These are phyloP conservation scores for Trachops cirrhosus DNA, from an alignment of 2,797 vertebrate genomes.

Conservation along the genomic window DNA sequence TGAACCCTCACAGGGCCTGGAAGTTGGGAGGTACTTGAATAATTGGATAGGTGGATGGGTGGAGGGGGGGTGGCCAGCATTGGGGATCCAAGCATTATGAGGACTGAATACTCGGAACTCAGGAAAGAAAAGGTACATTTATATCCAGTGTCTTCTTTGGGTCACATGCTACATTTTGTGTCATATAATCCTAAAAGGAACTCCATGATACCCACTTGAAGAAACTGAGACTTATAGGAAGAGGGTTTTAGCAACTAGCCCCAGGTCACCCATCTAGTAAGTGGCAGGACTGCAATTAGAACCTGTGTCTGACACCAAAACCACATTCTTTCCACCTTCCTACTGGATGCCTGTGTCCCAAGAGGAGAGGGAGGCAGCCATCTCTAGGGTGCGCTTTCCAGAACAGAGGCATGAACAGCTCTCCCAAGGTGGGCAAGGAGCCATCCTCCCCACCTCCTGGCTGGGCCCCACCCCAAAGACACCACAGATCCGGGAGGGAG, in stretches of 20 bases:
- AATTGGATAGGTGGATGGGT: neutral
- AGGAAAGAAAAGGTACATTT: neutral
- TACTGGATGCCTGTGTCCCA: neutral
- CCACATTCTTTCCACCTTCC: neutral
- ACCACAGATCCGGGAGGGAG: slow-evolving; percentile 42
- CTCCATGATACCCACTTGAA: neutral
- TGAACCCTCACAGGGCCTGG: neutral
- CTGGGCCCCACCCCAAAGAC: neutral
- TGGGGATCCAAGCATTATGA: neutral
- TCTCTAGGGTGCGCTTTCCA: slow-evolving; percentile 15
- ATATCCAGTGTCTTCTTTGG: neutral
- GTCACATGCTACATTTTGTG: neutral
- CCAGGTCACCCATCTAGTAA: neutral
- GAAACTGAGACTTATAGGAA: neutral
- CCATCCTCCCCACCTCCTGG: neutral
- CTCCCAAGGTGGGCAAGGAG: neutral
- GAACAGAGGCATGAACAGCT: slow-evolving; percentile 9
- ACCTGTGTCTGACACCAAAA: neutral
- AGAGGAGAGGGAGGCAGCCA: neutral
- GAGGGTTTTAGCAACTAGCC: neutral
- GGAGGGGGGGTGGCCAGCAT: neutral
- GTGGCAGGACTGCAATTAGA: neutral
- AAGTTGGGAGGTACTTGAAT: neutral
- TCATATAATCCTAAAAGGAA: neutral
- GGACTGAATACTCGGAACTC: neutral